Evolutionary conservation across 2,797 vertebrate species (phyloP), one percentile per base, ranked within the genome.

Genomic region (Spea hammondii): DNA sequence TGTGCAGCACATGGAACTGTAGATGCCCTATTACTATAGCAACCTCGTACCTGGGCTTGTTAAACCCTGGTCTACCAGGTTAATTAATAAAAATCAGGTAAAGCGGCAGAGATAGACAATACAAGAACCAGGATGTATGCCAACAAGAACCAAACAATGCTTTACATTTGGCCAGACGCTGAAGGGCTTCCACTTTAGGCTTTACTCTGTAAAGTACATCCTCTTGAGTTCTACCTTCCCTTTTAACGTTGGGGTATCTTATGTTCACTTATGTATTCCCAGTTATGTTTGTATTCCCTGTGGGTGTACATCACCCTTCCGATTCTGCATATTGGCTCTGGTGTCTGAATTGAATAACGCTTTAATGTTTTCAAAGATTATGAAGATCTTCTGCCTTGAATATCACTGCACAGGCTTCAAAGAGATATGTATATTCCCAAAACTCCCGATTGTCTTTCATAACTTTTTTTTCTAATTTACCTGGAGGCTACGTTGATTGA

Each of bases 401-500:
- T 72, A 79, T 79, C 47, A 72, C 70, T 68, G 77, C 67, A 60
- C 51, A 4, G 5, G 65, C 77, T 73, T 73, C 77, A 79, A 79
- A 79, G 77, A 48, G 50, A 45, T n/a, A 44, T 44, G 65, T 47
- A 50, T 73, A 79, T 74, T 79, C 77, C 71, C 77, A 50, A 62
- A 67, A 62, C 71, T 74, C 55, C 6, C 8, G 12, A 67, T 14
- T 51, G 60, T 59, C 62, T 79, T 73, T 72, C 53, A 73, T 50
- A 73, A 59, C 47, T 4, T 12, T 68, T 32, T 67, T 60, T 46
- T 55, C 48, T 70, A 74, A 65, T 79, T 79, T 79, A 74, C 78
- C 78, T 74, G 74, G 57, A 74, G 78, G 78, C 72, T 65, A 12
- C 44, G 62, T 47, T 76, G 59, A 70, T 79, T 79, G 73, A 80